Evolutionary conservation across 2,797 vertebrate species (phyloP), one percentile per base, ranked within the genome.

Genomic region (Mergus octosetaceus): DNA sequence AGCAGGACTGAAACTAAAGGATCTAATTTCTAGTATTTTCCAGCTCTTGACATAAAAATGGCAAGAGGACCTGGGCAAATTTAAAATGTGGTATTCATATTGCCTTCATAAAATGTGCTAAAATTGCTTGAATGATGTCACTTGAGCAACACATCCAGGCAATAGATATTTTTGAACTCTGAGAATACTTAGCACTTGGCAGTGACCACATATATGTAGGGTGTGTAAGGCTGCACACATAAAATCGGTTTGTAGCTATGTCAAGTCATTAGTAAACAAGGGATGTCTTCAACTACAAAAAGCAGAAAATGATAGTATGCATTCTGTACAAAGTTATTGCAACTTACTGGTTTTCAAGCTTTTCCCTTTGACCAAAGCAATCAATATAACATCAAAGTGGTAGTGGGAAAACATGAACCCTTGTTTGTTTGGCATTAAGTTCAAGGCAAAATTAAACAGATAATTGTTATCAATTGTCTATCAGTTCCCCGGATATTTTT

Each of bases 341-440:
- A 57, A 56, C 62, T 94, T 87, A 92, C 69, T n/a, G 41, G 21
- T 77, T 94, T 95, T 84, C 74, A 93, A 73, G 87, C 43, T 53
- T 57, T 87, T 74, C 34, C n/a, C 74, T 93, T 93, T 76, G 85
- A 96, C 83, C 64, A 96, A 92, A 86, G 21, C 39, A 80, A 95
- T 90, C 69, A 75, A 87, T 90, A 94, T 94, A 93, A 95, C 58
- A 95, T 96, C 85, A 97, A 97, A 95, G 43, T 36, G 14, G 18
- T 57, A 72, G 38, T 60, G 78, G 38, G 21, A 56, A 85, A 96
- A 85, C 49, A 61, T 58, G 58, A 96, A 91, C n/a, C 39, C 47
- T 94, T 83, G 54, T 60, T 92, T 62, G 53, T 90, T 51, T 16
- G 6, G 15, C 69, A 81, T 41, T 65, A 60, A 91, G 80, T 89